Percentiles rank a stretch among this genome's conserved stretches.
Evolutionary conservation across 2,888 invertebrate species (phyloP).

Genomic region (Meliscaeva auricollis): DNA sequence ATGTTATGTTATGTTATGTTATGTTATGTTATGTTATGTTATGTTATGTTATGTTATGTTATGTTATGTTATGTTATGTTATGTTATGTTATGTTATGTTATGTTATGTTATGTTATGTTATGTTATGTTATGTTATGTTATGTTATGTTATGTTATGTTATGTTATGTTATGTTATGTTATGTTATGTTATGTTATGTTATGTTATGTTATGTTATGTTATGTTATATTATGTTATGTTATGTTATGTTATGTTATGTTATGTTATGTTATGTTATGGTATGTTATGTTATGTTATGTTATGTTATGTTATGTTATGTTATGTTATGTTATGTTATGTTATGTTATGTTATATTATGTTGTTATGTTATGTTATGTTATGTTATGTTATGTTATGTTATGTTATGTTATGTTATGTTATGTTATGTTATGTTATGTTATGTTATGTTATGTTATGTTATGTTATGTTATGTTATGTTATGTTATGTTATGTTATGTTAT

Average conservation of each 20-base stretch:
- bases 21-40: background rate
- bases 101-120: slow-evolving; percentile 5
- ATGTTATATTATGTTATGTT: slow-evolving; percentile 1
- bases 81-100: background rate
- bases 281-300: slow-evolving; percentile 1
- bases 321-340: slow-evolving; percentile 3
- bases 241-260: slow-evolving; percentile 5
- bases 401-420: slow-evolving; percentile 8
- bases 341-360: slow-evolving; percentile 2
- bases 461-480: slow-evolving; percentile 5
- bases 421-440: slow-evolving; percentile 5
- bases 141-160: slow-evolving; percentile 5
- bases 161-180: slow-evolving; percentile 4
- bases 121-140: slow-evolving; percentile 5
- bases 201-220: slow-evolving; percentile 5
- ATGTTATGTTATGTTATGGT: background rate
- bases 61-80: background rate
- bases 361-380: slow-evolving; percentile 3
- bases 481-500: slow-evolving; percentile 5
- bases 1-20: background rate
- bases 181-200: slow-evolving; percentile 2
- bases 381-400: slow-evolving; percentile 6
- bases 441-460: slow-evolving; percentile 5
- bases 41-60: background rate
- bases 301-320: slow-evolving; percentile 4